Percentiles rank a stretch among this genome's conserved stretches.
These are phyloP conservation scores for Drosophila simulans DNA, from an alignment of 1,140 invertebrate species.

Conservation along the genomic window DNA sequence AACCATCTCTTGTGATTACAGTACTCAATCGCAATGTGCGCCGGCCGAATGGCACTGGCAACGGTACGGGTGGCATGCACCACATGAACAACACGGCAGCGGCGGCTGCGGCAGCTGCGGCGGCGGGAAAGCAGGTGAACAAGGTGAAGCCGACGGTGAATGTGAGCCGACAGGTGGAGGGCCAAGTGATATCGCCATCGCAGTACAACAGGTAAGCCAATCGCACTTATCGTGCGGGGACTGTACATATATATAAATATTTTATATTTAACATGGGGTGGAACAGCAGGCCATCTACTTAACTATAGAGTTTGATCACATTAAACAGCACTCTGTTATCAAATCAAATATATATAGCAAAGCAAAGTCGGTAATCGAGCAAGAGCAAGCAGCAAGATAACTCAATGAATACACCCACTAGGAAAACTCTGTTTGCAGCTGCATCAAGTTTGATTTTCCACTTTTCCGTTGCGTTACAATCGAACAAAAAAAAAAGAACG, in stretches of 20 bases:
- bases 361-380: conserved; percentile 54
- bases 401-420: conserved; percentile 42
- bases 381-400: conserved; percentile 43
- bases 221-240: not conserved
- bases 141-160: conserved; percentile 94
- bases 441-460: conserved; percentile 40
- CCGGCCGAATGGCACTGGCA: conserved; percentile 85
- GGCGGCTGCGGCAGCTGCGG: conserved; percentile 81
- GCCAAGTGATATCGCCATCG: conserved; percentile 85
- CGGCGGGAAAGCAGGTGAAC: conserved; percentile 92
- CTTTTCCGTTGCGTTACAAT: conserved; percentile 36
- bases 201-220: conserved; percentile 84
- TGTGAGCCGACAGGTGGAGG: conserved; percentile 86
- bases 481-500: conserved; percentile 13
- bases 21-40: conserved; percentile 90
- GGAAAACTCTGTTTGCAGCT: conserved; percentile 31
- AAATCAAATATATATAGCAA: conserved; percentile 26
- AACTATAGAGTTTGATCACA: conserved; percentile 38
- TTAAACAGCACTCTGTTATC: conserved; percentile 45
- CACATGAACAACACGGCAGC: conserved; percentile 86
- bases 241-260: conserved; percentile 24
- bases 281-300: conserved; percentile 26
- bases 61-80: conserved; percentile 86
- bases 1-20: conserved; percentile 71
- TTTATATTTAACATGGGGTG: conserved; percentile 7